Base-by-base conservation (phyloP, 2,888 invertebrate genomes). In the Auanema sp. region DNA sequence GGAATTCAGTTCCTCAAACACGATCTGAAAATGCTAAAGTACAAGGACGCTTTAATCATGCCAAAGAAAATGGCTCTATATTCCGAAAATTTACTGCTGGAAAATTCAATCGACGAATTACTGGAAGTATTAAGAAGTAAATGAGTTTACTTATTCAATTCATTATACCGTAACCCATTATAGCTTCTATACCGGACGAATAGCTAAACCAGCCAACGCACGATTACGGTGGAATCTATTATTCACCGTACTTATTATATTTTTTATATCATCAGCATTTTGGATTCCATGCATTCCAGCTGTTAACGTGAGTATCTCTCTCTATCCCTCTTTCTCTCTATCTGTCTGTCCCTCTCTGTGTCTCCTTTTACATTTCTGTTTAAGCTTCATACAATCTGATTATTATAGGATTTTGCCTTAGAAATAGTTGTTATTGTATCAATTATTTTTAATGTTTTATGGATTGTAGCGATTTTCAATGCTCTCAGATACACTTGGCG, bases 201-300 rank as follows among this genome's bases (percentile, higher is more conserved):
- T 75, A 52, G 69, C 75, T 18, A 78, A 78, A 52, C 75, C 77
- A n/a, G 77, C 77, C 0, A 76, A 78, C 47, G 67, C 69, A 1
- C 76, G 75, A 41, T 63, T 79, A 23, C 75, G 79, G n/a, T 79
- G 79, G 79, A 79, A 79, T 56, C 61, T 79, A 14, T 68, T 79
- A 11, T 79, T 79, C 72, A 79, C 78, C 10, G 72, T 79, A 47
- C 58, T 79, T 47, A 77, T 79, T 14, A 76, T 79, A 54, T 55
- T 79, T 33, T 75, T 78, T 54, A 68, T 79, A 54, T 64, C 78
- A 23, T 71, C 74, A 3, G 75, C 78, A 18, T 72, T 79, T 40
- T 79, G 79, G 79, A 66, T 79, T 47, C 78, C 79, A 5, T 64
- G 59, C 44, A 78, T 78, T 24, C 76, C 78, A 12, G 73, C 71